Percentiles rank a stretch among this genome's conserved stretches.
Conservation (phyloP, 37 sponge, comb jelly and placozoan genomes). For the Spongilla lacustris region DNA sequence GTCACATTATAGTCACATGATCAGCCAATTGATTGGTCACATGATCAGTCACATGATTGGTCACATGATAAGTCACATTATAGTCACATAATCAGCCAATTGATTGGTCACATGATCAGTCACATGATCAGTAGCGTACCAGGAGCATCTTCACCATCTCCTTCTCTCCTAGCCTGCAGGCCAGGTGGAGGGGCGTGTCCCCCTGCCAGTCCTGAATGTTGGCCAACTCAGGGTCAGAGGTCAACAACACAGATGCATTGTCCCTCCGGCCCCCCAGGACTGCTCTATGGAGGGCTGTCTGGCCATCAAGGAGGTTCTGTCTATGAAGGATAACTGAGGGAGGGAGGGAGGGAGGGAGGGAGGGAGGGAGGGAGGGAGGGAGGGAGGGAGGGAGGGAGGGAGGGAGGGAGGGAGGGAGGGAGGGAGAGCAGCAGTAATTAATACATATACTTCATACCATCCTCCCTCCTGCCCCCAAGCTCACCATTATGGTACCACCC, state of each 20-base stretch:
- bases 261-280: constrained; percentile 4
- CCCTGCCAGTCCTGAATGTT: constrained; percentile 46
- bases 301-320: constrained; percentile 14
- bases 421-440: not conserved
- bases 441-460: too few species aligned
- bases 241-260: constrained; percentile 35
- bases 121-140: constrained; percentile 6
- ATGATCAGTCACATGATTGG: not conserved
- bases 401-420: not conserved
- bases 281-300: constrained; percentile 52
- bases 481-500: too few species aligned
- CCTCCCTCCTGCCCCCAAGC: too few species aligned
- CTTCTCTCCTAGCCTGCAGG: constrained; percentile 38
- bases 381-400: not conserved
- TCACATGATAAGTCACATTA: too few species aligned
- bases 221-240: constrained; percentile 38
- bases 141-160: constrained; percentile 8
- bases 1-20: not conserved
- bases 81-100: too few species aligned
- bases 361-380: not conserved
- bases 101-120: not conserved
- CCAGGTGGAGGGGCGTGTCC: constrained; percentile 61
- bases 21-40: not conserved
- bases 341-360: not conserved
- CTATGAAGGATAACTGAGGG: constrained; percentile 28